Base-by-base conservation (phyloP, 30 jellyfish, hydroid and myxozoan species). In the Aurelia aurita region DNA sequence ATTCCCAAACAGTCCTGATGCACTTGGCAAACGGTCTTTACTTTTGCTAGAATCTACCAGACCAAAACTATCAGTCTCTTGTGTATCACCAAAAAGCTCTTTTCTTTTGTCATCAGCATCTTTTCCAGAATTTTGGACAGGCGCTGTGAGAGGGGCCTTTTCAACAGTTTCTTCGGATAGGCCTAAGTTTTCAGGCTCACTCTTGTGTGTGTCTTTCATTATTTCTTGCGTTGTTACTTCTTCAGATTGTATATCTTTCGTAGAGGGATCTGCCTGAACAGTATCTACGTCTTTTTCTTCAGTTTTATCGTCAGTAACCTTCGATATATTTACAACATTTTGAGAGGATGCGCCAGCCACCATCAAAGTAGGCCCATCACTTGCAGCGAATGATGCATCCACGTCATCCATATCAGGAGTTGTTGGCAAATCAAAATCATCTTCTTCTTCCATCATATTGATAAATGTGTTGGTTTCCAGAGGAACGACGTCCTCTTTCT, bases 371-470 rank as follows among this genome's bases (percentile, higher is more conserved):
- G 90, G 82, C 74, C 82, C 59, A 28, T 15, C n/a, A 46, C 29
- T 21, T 3, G 66, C 69, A 32, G 51, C 67, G 16, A 43, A 58
- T 34, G 82, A 26, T 57, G 46, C 59, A 70, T 69, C 85, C 77
- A 68, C 91, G 57, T 69, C 91, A 81, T 84, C 85, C 91, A 81
- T 81, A 49, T 81, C 91, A 57, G 91, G 78, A 25, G 91, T 53
- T 49, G 78, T 77, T 44, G 91, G 47, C 62, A 81, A 44, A 66
- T 81, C 91, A 69, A 81, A 64, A 26, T 73, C 80, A 46, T 81
- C 91, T 39, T 81, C 91, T 81, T 81, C 91, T 81, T 81, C 68
- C 91, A 81, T 81, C 91, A 81, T 81, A 67, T 65, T 81, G 91
- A 68, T 68, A 45, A 27, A 21, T 11, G 0, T 79, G 66, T 60